A percentile compares a stretch with the other conserved stretches of the same genome.
Conservation (phyloP, 2,888 invertebrate species). For the Melanchra persicariae region DNA sequence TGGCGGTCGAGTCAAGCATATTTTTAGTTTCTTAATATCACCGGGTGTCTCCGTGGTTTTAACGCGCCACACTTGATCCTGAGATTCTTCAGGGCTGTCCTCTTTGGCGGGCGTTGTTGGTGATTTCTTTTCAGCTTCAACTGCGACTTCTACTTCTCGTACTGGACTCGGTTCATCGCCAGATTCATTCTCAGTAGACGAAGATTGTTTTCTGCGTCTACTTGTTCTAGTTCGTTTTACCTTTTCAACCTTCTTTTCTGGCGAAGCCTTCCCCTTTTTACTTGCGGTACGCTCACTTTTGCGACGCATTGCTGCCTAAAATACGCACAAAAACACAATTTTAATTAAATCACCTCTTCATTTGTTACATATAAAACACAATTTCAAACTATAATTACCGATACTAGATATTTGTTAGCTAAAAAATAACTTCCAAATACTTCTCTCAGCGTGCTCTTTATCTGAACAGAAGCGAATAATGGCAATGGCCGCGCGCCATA, state of each 20-base stretch:
- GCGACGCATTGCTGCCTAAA: constrained; percentile 92
- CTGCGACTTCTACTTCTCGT: constrained; percentile 70
- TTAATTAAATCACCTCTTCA: neutral
- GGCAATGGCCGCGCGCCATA: constrained; percentile 51
- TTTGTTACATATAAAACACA: neutral
- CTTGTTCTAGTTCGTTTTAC: constrained; percentile 89
- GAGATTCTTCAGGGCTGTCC: constrained; percentile 81
- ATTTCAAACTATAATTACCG: constrained; percentile 27
- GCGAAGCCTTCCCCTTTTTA: constrained; percentile 92
- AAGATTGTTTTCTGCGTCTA: constrained; percentile 90
- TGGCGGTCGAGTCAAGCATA: constrained; percentile 91
- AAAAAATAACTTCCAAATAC: constrained; percentile 23
- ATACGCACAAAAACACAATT: constrained; percentile 43
- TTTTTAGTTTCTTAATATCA: constrained; percentile 92
- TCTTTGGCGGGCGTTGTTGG: constrained; percentile 80
- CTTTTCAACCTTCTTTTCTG: constrained; percentile 91
- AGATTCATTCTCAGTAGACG: constrained; percentile 89
- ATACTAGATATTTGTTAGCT: constrained; percentile 7
- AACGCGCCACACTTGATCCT: constrained; percentile 89
- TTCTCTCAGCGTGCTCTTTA: constrained; percentile 50
- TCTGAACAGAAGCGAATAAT: constrained; percentile 60
- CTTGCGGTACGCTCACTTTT: constrained; percentile 93
- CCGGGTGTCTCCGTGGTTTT: constrained; percentile 87
- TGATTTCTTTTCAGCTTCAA: constrained; percentile 74
- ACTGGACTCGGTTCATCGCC: constrained; percentile 81